Conservation (phyloP, 2,888 invertebrate species). For the Craniophora ligustri region DNA sequence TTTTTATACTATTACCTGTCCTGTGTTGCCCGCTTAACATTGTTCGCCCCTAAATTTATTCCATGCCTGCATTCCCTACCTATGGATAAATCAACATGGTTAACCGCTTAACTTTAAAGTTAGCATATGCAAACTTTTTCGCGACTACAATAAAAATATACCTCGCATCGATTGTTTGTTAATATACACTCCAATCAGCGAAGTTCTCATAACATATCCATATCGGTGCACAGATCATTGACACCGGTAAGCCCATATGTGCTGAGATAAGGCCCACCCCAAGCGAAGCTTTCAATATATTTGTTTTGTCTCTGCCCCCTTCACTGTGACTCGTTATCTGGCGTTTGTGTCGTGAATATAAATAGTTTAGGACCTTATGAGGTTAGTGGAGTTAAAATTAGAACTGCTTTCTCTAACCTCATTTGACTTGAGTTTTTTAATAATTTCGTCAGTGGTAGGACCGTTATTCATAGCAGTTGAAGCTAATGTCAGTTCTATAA, state of each 20-base stretch:
- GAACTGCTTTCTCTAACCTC: slow-evolving; percentile 2
- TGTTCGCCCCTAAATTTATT: too few species aligned
- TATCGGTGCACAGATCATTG: slow-evolving; percentile 69
- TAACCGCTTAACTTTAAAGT: too few species aligned
- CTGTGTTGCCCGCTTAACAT: too few species aligned
- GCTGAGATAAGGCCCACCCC: slow-evolving; percentile 68
- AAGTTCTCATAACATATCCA: slow-evolving; percentile 27
- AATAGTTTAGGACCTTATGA: slow-evolving; percentile 20
- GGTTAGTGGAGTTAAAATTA: slow-evolving; percentile 32
- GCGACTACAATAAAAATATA: slow-evolving; percentile 3
- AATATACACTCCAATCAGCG: slow-evolving; percentile 17
- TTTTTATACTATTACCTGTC: too few species aligned
- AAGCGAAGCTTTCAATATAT: slow-evolving; percentile 57
- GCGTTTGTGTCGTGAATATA: slow-evolving; percentile 41
- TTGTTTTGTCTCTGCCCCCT: slow-evolving; percentile 50
- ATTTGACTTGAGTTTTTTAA: not conserved
- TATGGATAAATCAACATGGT: too few species aligned
- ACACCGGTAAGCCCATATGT: slow-evolving; percentile 68
- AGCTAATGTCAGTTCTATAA: too few species aligned
- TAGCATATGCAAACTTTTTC: slow-evolving; percentile 5
- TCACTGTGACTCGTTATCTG: slow-evolving; percentile 41
- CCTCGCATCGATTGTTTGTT: slow-evolving; percentile 17
- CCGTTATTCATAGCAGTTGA: too few species aligned
- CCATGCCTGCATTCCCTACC: too few species aligned
- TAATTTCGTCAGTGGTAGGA: too few species aligned